phyloP scores from a whole-genome alignment of 2,113 vertebrate species.

The Xiphophorus hellerii region DNA sequence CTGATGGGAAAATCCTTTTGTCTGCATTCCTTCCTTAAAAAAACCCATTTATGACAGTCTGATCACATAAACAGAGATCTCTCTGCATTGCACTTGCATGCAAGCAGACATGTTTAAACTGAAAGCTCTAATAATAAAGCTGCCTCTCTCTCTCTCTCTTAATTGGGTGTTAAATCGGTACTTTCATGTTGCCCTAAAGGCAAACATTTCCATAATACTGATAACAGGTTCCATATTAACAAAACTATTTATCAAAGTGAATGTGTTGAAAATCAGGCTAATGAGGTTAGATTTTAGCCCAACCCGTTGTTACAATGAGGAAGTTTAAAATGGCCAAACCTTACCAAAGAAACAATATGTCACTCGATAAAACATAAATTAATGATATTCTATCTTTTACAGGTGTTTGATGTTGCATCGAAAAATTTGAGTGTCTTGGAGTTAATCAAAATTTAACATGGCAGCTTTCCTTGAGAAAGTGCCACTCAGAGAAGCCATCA shows the following conservation, averaged over 20 bases:
- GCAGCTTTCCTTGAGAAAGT: constrained; percentile 84
- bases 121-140: background rate
- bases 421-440: constrained; percentile 37
- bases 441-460: constrained; percentile 82
- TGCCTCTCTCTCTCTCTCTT: background rate
- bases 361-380: background rate
- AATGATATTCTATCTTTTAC: constrained; percentile 26
- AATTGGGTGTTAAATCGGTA: background rate
- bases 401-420: constrained; percentile 20
- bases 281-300: background rate
- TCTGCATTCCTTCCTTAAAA: too few species aligned
- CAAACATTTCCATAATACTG: background rate
- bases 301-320: background rate
- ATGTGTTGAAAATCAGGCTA: constrained; percentile 60
- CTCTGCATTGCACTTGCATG: too few species aligned
- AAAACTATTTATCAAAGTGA: constrained; percentile 85
- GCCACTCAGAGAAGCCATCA: constrained; percentile 72
- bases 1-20: too few species aligned
- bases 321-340: background rate
- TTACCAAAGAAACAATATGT: background rate
- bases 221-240: constrained; percentile 75
- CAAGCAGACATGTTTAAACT: too few species aligned
- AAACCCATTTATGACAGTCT: too few species aligned
- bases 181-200: background rate
- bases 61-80: too few species aligned